phyloP scores from a whole-genome alignment of 2,113 vertebrate species.

The Pteronura brasiliensis region DNA sequence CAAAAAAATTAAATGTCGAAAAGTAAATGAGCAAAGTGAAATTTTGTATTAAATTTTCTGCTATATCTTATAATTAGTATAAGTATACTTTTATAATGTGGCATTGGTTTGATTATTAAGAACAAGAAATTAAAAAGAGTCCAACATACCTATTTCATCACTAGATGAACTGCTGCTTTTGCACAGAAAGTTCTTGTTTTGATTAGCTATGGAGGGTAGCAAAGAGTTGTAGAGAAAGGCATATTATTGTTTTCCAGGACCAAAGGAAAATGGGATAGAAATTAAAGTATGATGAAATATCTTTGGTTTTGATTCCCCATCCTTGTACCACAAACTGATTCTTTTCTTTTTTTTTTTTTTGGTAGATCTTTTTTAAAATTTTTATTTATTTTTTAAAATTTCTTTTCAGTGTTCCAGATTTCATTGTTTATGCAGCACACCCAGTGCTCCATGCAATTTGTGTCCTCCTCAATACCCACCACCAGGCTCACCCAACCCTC shows the following conservation, averaged over 20 bases:
- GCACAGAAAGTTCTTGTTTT: neutral
- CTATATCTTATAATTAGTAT: neutral
- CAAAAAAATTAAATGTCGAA: neutral
- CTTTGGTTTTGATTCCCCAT: accelerated
- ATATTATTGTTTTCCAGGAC: neutral
- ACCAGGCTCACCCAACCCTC: no score
- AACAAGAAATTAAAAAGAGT: neutral
- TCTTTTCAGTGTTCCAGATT: no score
- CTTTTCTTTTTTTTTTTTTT: no score
- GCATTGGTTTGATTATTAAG: neutral
- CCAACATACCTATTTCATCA: neutral
- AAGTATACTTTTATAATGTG: neutral
- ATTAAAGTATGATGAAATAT: no score
- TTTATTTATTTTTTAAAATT: no score
- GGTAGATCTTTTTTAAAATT: no score
- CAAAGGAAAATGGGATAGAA: neutral
- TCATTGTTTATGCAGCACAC: no score
- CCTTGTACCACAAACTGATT: neutral
- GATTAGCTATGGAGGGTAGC: neutral
- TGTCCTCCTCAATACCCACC: no score
- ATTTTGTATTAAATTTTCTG: neutral
- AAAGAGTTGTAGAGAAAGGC: no score
- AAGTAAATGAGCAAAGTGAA: neutral
- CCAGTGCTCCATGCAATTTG: no score
- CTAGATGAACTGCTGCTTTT: neutral